A percentile compares a stretch with the other conserved stretches of the same genome.
Conservation (phyloP, 2,797 vertebrate species). For the Euthynnus affinis region DNA sequence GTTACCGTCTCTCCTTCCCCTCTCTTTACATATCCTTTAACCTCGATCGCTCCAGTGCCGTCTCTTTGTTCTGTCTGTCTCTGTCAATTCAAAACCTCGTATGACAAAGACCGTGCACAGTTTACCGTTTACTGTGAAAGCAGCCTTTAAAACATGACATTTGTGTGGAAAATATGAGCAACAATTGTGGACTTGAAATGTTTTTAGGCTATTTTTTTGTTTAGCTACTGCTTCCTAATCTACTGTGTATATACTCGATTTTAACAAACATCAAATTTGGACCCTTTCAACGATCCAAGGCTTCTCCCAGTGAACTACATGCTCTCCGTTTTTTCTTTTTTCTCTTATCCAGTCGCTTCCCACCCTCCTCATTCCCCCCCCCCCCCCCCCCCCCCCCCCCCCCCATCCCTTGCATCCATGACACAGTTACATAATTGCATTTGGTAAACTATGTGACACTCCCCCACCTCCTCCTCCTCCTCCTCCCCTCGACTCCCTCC, state of each 20-base stretch:
- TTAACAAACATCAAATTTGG: background rate
- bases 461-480: constrained; percentile 27
- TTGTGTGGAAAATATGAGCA: background rate
- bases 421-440: constrained; percentile 76
- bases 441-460: constrained; percentile 77
- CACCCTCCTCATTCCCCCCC: constrained; percentile 40
- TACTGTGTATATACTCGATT: background rate
- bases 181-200: background rate
- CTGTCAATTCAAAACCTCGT: constrained; percentile 13
- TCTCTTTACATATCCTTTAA: constrained; percentile 55
- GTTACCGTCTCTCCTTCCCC: constrained; percentile 38
- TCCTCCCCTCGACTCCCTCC: constrained; percentile 40
- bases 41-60: constrained; percentile 29
- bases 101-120: background rate
- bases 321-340: background rate
- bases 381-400: too few relatives aligned
- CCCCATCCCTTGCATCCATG: constrained; percentile 72
- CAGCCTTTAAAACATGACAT: background rate
- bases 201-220: background rate
- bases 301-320: background rate
- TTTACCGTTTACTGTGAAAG: background rate
- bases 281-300: background rate
- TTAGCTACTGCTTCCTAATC: background rate
- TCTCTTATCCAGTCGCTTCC: constrained; percentile 28
- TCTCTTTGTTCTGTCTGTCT: constrained; percentile 52